Conservation (phyloP, 2,797 vertebrate species). For the Acomys russatus region DNA sequence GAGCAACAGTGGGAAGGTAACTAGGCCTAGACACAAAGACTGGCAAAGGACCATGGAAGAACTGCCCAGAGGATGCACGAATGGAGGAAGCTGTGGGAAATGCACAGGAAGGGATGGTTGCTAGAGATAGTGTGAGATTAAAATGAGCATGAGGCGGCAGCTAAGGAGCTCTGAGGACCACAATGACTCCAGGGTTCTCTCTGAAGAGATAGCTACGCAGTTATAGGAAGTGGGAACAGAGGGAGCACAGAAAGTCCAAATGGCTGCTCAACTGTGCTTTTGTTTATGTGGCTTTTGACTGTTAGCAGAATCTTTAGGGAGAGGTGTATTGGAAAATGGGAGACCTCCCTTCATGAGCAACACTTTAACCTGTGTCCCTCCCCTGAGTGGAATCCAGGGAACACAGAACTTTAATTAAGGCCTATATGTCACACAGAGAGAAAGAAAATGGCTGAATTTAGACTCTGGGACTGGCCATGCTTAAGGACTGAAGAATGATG, state of each 20-base stretch:
- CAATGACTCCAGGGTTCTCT: not conserved
- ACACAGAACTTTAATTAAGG: not conserved
- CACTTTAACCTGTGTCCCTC: not conserved
- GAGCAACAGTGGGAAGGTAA: not conserved
- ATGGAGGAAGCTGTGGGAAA: constrained; percentile 56
- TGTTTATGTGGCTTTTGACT: not conserved
- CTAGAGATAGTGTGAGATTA: constrained; percentile 52
- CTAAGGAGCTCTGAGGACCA: not conserved
- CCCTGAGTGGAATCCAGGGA: not conserved
- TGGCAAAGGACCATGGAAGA: not conserved
- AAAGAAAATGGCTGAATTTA: not conserved
- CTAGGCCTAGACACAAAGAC: not conserved
- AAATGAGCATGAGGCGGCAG: not conserved
- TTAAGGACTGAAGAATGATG: not conserved
- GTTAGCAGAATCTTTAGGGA: not conserved
- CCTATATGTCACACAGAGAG: not conserved
- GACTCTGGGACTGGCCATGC: not conserved
- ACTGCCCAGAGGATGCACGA: not conserved
- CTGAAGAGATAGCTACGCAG: not conserved
- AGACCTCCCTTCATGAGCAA: not conserved
- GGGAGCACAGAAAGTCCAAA: not conserved
- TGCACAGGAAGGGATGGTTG: constrained; percentile 45
- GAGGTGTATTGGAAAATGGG: not conserved
- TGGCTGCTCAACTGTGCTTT: not conserved
- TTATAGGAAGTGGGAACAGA: not conserved